These are phyloP conservation scores for Psilopsiagon aurifrons DNA, from an alignment of 2,113 vertebrate species.

Conservation along the genomic window DNA sequence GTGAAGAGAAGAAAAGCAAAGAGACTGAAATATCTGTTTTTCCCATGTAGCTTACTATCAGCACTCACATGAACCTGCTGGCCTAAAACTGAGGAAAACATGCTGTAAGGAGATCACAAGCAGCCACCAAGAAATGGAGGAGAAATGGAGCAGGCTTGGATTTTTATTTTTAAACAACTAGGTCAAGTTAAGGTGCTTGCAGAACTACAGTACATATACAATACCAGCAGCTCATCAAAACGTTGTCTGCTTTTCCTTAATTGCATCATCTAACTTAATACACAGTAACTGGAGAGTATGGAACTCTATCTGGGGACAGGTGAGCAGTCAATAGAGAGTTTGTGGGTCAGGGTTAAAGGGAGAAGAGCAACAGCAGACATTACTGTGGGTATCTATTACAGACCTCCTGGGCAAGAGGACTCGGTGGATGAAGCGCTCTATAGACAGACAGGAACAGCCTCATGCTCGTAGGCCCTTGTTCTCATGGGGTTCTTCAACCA, in stretches of 20 bases:
- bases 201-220: neutral
- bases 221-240: neutral
- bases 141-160: neutral
- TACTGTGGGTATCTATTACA: no score
- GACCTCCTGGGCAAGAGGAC: no score
- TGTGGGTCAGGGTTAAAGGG: no score
- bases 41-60: neutral
- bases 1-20: neutral
- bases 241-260: neutral
- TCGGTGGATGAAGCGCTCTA: no score
- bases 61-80: neutral
- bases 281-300: neutral
- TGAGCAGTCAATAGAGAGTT: no score
- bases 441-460: no score
- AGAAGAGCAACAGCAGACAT: no score
- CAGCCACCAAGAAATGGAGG: neutral
- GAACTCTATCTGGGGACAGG: no score
- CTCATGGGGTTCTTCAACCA: no score
- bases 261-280: neutral
- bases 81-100: neutral
- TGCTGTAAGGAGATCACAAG: neutral
- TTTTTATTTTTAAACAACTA: neutral
- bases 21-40: neutral
- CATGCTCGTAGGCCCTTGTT: no score
- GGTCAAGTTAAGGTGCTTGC: neutral